Base-by-base conservation (phyloP, 2,113 vertebrate species). In the Synchiropus splendidus region DNA sequence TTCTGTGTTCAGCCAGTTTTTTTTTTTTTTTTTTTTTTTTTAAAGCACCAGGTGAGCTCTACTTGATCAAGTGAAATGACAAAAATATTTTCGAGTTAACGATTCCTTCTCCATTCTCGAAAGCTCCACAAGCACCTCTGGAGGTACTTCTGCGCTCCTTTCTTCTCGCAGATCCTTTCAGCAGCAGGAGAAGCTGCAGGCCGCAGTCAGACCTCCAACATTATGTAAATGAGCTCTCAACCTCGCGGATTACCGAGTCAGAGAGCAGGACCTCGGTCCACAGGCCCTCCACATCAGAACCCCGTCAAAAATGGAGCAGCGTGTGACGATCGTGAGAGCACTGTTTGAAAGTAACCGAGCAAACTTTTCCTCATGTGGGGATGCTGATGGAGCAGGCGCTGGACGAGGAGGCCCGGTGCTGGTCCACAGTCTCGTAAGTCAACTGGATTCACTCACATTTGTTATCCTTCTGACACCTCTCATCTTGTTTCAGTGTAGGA, bases 221-320 rank as follows among this genome's bases (percentile, higher is more conserved):
- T 83, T 85, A 87, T 86, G 84, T 78, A 85, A 86, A 87, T 85
- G 78, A 87, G 77, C 84, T 86, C 84, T 86, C 86, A 86, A 87
- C 83, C 84, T 82, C 66, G 72, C 76, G 76, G 73, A 83, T 83
- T 85, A 85, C 82, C 65, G 80, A 87, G 82, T 81, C 83, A 85
- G 83, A 85, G 85, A 84, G 80, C 84, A 80, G 67, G 83, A 85
- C 81, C 82, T 71, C 64, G 67, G 78, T 80, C 81, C 78, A 67
- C 55, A 70, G 63, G 77, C 64, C 70, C 71, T 77, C 62, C 64
- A 81, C 75, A 72, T 63, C 74, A 68, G 71, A 67, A 74, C 72
- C 49, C 53, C 69, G 60, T 71, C 58, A 66, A 72, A 70, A 74
- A 63, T 70, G 64, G 64, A 67, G 67, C 71, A 51, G 59, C 15